Evolutionary conservation across 92 coral and sea anemone species (phyloP).

Genomic region (Siderastrea siderea): DNA sequence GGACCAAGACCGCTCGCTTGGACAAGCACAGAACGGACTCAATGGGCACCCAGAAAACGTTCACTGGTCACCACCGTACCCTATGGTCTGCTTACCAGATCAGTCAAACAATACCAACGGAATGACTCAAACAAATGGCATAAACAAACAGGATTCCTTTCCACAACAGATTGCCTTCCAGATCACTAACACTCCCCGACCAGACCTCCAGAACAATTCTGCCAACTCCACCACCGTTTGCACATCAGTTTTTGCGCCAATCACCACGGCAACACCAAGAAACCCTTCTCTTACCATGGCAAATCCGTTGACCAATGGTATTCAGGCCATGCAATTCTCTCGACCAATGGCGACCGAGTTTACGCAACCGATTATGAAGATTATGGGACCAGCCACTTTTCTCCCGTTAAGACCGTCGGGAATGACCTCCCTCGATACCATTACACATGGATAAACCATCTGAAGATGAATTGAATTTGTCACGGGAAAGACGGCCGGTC

Average conservation of each 20-base stretch:
- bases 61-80: constrained; percentile 97
- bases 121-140: constrained; percentile 83
- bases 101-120: constrained; percentile 83
- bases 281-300: constrained; percentile 89
- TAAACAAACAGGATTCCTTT: constrained; percentile 76
- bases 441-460: constrained; percentile 76
- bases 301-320: constrained; percentile 87
- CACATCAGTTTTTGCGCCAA: constrained; percentile 94
- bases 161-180: constrained; percentile 94
- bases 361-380: constrained; percentile 94
- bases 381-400: constrained; percentile 95
- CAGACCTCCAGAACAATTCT: constrained; percentile 75
- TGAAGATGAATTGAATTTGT: background rate
- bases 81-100: constrained; percentile 96
- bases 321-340: constrained; percentile 95
- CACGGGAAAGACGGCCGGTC: background rate
- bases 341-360: constrained; percentile 96
- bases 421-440: constrained; percentile 83
- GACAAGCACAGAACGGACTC: constrained; percentile 81
- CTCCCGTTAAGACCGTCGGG: constrained; percentile 94
- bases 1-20: constrained; percentile 82
- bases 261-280: constrained; percentile 87
- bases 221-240: constrained; percentile 85
- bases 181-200: constrained; percentile 88
- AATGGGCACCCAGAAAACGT: constrained; percentile 84